Conservation (phyloP, 2,888 invertebrate genomes). For the Mythimna ferrago region DNA sequence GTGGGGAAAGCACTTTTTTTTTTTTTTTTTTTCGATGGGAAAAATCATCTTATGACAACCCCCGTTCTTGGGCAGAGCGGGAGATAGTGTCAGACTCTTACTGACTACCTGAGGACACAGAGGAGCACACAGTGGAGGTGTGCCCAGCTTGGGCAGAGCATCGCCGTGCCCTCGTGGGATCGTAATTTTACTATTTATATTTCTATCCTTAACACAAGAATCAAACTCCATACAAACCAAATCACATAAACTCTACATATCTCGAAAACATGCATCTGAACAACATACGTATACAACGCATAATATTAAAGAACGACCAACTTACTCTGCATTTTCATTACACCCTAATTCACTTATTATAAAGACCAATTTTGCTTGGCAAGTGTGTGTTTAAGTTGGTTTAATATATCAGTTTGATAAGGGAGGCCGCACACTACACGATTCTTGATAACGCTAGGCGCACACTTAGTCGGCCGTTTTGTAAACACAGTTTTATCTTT, state of each 20-base stretch:
- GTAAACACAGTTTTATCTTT: conserved; percentile 65
- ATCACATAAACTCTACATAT: conserved; percentile 43
- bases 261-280: conserved; percentile 40
- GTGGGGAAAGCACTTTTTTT: no score
- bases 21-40: no score
- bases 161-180: no score
- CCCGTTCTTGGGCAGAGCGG: no score
- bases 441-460: conserved; percentile 58
- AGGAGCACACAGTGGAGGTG: no score
- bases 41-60: no score
- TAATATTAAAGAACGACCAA: conserved; percentile 35
- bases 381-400: conserved; percentile 9
- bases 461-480: conserved; percentile 65
- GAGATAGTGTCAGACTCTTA: no score
- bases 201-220: conserved; percentile 1
- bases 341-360: rapidly evolving
- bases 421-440: conserved; percentile 59
- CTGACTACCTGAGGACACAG: no score
- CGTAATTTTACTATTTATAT: neutral
- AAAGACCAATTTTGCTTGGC: conserved; percentile 2
- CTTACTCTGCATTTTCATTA: neutral
- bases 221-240: conserved; percentile 16
- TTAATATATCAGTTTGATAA: conserved; percentile 54
- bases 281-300: conserved; percentile 21
- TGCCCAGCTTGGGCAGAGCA: no score